Evolutionary conservation across 2,888 invertebrate species (phyloP).

Genomic region (Mimumesa dahlbomi): DNA sequence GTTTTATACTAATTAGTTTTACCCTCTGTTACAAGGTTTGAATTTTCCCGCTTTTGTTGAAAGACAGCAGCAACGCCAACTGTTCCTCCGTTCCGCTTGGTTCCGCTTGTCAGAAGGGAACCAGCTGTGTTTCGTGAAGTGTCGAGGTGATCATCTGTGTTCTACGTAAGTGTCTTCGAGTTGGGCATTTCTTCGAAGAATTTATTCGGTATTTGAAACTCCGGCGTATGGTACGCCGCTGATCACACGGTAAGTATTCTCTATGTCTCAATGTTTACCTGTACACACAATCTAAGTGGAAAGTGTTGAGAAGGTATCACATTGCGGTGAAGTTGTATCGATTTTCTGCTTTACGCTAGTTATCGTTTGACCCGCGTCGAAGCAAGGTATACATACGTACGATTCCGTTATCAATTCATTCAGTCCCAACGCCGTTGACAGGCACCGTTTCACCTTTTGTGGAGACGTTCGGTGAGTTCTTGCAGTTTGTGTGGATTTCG

Average conservation of each 20-base stretch:
- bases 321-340: slow-evolving; percentile 54
- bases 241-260: background rate
- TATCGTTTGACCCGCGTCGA: slow-evolving; percentile 28
- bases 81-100: slow-evolving; percentile 38
- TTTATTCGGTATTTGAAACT: slow-evolving; percentile 4
- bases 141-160: slow-evolving; percentile 30
- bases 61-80: slow-evolving; percentile 11
- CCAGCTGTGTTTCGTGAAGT: slow-evolving; percentile 43
- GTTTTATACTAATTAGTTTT: too few species aligned
- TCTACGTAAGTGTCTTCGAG: slow-evolving; percentile 26
- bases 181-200: background rate
- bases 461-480: too few species aligned
- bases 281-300: background rate
- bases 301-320: slow-evolving; percentile 30
- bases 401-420: background rate
- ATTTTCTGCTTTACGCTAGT: slow-evolving; percentile 48
- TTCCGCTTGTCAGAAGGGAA: slow-evolving; percentile 51
- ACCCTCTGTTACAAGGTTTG: background rate
- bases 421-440: background rate
- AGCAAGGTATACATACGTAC: too few species aligned
- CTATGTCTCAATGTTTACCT: background rate
- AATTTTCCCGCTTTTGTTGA: slow-evolving; percentile 24
- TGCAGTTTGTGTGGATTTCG: too few species aligned
- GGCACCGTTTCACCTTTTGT: background rate
- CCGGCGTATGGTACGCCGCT: background rate